Evolutionary conservation across 2,888 invertebrate species (phyloP), one percentile per base, ranked within the genome.

Genomic region (Apoderus coryli): DNA sequence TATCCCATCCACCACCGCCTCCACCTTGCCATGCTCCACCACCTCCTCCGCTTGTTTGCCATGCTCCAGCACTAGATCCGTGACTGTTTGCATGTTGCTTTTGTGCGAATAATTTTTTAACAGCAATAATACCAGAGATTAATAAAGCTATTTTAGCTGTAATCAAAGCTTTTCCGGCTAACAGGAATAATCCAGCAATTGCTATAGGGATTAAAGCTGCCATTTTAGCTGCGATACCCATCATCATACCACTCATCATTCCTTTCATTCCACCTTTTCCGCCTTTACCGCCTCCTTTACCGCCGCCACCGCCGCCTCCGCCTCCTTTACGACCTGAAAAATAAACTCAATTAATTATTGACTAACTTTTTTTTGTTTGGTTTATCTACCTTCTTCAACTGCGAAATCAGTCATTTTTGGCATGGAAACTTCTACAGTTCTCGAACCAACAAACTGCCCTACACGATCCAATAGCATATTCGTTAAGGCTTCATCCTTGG

Each of bases 201-300:
- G 77, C 81, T 3, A 85, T 52, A 0, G 85, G 85, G 14, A 84
- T 67, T 65, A 85, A 61, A 3, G 80, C 79, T 11, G 77, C 76
- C 72, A 84, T 72, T 57, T 85, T 85, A 69, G 81, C 82, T 3
- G 76, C 76, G 41, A 76, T 70, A 4, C 81, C 82, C 79, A 82
- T 82, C 76, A 82, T 80, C 80, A 86, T 80, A 71, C 80, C 81
- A 16, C 77, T 72, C 81, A 85, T 81, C 80, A 84, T 84, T 48
- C 82, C 81, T 66, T 84, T 84, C 79, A 81, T 81, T n/a, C 41
- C 42, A 3, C 40, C 41, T 22, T 82, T 80, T 14, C 40, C 37
- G 7, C 44, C 44, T 23, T 45, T 43, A 47, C 80, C 79, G 2
- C 43, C 41, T 9, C 44, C 43, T 47, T 80, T 81, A 6, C 37